Conservation (phyloP, 2,888 invertebrate species). For the Brenthis daphne region DNA sequence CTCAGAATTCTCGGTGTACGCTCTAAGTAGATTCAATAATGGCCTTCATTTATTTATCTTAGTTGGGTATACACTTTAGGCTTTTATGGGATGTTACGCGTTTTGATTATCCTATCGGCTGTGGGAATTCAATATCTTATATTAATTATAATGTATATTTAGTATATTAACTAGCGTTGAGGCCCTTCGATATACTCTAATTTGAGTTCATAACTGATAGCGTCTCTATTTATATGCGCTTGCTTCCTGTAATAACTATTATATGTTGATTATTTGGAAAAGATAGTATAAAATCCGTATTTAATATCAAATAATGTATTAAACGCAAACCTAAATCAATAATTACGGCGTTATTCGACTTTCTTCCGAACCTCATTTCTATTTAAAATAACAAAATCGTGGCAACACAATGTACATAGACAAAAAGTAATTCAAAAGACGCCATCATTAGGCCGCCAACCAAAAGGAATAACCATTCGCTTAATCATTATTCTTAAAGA, state of each 20-base stretch:
- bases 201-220: neutral
- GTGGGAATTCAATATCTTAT: conserved; percentile 30
- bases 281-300: too few species aligned
- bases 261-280: too few species aligned
- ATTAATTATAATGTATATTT: conserved; percentile 20
- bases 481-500: conserved; percentile 82
- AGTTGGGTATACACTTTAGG: conserved; percentile 49
- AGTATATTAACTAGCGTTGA: conserved; percentile 19
- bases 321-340: too few species aligned
- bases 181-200: conserved; percentile 6
- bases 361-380: conserved; percentile 18
- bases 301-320: too few species aligned
- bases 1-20: conserved; percentile 77
- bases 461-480: conserved; percentile 81
- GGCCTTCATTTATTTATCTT: conserved; percentile 63
- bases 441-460: conserved; percentile 75
- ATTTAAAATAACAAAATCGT: conserved; percentile 61
- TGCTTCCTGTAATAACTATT: too few species aligned
- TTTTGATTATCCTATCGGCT: conserved; percentile 41
- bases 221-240: too few species aligned
- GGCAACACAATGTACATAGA: conserved; percentile 66
- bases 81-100: conserved; percentile 46
- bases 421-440: conserved; percentile 76
- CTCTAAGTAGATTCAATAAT: conserved; percentile 72
- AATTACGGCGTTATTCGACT: too few species aligned